Conservation (phyloP, 2,113 vertebrate genomes). For the Scolopax mira region DNA sequence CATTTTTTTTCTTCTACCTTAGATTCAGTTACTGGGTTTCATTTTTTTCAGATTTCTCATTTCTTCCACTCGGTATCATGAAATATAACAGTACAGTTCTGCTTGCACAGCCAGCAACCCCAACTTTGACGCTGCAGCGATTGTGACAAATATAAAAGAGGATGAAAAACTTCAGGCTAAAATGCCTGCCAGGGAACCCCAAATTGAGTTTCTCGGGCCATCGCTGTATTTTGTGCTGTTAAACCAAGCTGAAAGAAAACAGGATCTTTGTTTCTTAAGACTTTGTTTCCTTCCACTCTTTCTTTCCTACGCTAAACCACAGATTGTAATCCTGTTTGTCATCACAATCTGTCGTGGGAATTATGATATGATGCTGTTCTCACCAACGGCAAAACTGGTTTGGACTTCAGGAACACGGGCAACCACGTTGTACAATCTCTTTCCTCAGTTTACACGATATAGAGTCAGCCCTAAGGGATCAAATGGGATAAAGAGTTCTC, state of each 20-base stretch:
- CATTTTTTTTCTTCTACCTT: not conserved
- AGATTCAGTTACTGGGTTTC: not conserved
- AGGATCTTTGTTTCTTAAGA: constrained; percentile 32
- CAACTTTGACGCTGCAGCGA: not conserved
- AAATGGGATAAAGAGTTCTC: not conserved
- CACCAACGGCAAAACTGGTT: not conserved
- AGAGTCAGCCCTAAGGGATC: not conserved
- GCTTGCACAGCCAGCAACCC: not conserved
- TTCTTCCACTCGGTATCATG: not conserved
- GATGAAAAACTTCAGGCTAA: not conserved
- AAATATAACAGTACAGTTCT: not conserved
- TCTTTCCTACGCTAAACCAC: not conserved
- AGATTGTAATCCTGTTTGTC: constrained; percentile 46
- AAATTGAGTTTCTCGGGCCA: not conserved
- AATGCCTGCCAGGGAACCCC: not conserved
- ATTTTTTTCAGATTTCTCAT: not conserved
- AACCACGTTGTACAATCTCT: not conserved
- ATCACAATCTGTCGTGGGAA: constrained; percentile 24
- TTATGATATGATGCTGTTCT: not conserved
- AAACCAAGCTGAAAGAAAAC: not conserved
- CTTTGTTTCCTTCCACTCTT: constrained; percentile 46
- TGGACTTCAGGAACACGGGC: not conserved
- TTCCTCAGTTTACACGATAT: constrained; percentile 31
- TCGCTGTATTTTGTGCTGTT: not conserved
- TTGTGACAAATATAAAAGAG: not conserved